These are phyloP conservation scores for Meloe dianella DNA, from an alignment of 2,888 invertebrate species.

Conservation along the genomic window DNA sequence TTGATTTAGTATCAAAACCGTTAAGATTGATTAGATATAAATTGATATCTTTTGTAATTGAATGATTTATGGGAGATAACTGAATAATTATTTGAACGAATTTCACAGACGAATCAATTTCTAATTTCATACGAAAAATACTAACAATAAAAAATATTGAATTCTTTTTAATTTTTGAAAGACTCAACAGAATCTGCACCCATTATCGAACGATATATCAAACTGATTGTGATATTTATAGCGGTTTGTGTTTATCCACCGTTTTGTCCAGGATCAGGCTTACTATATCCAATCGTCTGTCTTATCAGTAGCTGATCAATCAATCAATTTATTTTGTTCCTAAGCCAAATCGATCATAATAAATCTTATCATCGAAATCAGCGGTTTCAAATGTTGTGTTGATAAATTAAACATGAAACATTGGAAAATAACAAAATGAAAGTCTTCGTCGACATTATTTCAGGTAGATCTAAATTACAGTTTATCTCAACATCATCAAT, in stretches of 20 bases:
- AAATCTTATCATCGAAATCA: neutral
- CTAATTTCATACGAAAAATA: neutral
- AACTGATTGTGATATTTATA: slow-evolving; percentile 5
- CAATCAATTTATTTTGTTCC: neutral
- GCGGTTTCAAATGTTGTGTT: neutral
- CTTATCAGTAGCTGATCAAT: neutral
- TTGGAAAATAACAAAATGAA: no score
- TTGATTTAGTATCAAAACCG: neutral
- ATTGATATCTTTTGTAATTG: neutral
- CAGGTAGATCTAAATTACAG: no score
- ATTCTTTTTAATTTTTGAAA: neutral
- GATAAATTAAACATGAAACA: neutral
- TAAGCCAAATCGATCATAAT: neutral
- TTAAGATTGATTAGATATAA: neutral
- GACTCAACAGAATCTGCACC: neutral
- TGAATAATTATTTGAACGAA: neutral
- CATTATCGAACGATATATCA: neutral
- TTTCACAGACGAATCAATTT: neutral
- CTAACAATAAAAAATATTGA: neutral
- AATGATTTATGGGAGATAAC: neutral
- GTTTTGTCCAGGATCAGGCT: neutral
- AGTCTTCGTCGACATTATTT: no score
- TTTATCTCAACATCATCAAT: no score
- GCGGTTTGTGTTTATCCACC: neutral
- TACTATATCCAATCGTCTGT: no score